Base-by-base conservation (phyloP, 2,888 invertebrate genomes). In the Vanessa cardui region DNA sequence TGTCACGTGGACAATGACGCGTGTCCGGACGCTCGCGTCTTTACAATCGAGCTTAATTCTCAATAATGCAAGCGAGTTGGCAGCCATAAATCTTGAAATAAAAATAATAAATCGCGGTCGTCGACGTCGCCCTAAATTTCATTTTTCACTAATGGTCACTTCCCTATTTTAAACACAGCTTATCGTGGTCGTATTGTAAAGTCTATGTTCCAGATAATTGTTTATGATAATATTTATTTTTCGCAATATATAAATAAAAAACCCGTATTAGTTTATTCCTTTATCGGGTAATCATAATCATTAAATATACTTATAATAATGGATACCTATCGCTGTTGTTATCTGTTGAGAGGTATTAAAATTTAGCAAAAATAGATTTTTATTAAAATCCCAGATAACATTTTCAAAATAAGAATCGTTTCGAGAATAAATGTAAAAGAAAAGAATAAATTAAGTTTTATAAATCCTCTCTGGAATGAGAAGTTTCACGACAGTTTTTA, bases 1-100 rank as follows among this genome's bases (percentile, higher is more conserved):
- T 88, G 83, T 83, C 85, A 85, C 83, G 83, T 80, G 80, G 80
- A 81, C 79, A 81, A 78, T 77, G 76, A 75, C 74, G 75, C 70
- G 73, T 72, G 64, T 56, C 72, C 69, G 39, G 39, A 39, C 39
- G 70, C 56, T 60, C 69, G 72, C 75, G 62, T 70, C 80, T 77
- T 77, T 74, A 88, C 86, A 87, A 87, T 86, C 72, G 80, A 72
- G 80, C 74, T 82, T 84, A 88, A 88, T 89, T 87, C 81, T 74
- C 69, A 62, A 68, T 81, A 83, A 82, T 85, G 81, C 79, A 77
- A 74, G 74, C 78, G 75, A 76, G 74, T 79, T 74, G 69, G 74
- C 78, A 81, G 74, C 78, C 80, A 82, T 84, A 80, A 84, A 85
- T 85, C 86, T 87, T 83, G 80, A 80, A 81, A 82, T 59, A 46